Percentiles rank a stretch among this genome's conserved stretches.
These are phyloP conservation scores for Atherinomorus stipes DNA, from an alignment of 2,113 vertebrate species.

Conservation along the genomic window DNA sequence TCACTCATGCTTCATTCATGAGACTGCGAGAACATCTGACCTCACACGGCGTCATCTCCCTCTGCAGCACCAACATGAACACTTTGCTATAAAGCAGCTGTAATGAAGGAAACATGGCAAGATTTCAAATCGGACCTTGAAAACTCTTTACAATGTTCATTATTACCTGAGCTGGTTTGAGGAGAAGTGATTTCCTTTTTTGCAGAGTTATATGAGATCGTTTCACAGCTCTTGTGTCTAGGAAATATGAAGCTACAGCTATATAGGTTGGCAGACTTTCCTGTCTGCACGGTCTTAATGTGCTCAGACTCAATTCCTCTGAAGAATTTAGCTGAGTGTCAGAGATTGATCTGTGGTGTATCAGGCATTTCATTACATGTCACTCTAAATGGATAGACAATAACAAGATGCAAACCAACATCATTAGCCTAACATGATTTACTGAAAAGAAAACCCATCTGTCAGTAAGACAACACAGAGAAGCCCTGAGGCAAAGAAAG, in stretches of 20 bases:
- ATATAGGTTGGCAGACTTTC: background rate
- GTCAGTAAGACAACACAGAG: slow-evolving; percentile 53
- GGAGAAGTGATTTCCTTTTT: background rate
- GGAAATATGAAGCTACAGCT: slow-evolving; percentile 2
- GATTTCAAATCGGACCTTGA: background rate
- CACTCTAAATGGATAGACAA: slow-evolving; percentile 8
- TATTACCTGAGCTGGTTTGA: slow-evolving; percentile 39
- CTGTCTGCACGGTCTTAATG: background rate
- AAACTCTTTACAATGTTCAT: background rate
- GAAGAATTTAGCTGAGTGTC: slow-evolving; percentile 8
- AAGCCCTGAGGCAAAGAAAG: slow-evolving; percentile 28
- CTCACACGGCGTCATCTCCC: slow-evolving; percentile 48
- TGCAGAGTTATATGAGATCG: background rate
- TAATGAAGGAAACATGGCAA: background rate
- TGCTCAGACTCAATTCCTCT: background rate
- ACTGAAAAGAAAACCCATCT: slow-evolving; percentile 42
- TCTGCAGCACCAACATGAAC: background rate
- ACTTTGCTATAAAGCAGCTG: background rate
- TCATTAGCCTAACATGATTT: slow-evolving; percentile 36
- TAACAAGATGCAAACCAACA: slow-evolving; percentile 2
- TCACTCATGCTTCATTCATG: slow-evolving; percentile 74
- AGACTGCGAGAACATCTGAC: slow-evolving; percentile 56
- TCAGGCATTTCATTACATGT: slow-evolving; percentile 28
- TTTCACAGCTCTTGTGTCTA: background rate
- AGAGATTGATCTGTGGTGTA: slow-evolving; percentile 17